Conservation (phyloP, 1,140 invertebrate species). For the Lerema accius region DNA sequence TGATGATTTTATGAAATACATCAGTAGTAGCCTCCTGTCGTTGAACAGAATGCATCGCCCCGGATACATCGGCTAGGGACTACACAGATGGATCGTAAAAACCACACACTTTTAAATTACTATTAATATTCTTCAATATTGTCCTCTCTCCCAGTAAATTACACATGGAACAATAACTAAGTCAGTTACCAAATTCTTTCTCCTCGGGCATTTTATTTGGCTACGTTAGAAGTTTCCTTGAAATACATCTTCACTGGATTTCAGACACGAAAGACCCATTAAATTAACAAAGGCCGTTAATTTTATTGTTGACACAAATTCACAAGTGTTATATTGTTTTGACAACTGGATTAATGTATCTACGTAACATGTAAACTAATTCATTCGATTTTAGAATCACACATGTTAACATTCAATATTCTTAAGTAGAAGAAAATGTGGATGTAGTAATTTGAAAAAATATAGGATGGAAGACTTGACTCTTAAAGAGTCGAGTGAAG, state of each 20-base stretch:
- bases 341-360: constrained; percentile 19
- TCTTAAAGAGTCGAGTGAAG: constrained; percentile 13
- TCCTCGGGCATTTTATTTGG: too few relatives aligned
- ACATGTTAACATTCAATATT: neutral
- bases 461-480: constrained; percentile 9
- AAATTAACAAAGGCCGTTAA: constrained; percentile 2
- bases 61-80: too few relatives aligned
- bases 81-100: too few relatives aligned
- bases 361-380: neutral
- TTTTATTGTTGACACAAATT: constrained; percentile 5
- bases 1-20: too few relatives aligned
- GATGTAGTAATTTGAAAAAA: neutral
- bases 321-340: constrained; percentile 14
- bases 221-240: neutral
- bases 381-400: neutral
- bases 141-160: too few relatives aligned
- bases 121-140: too few relatives aligned
- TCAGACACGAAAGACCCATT: constrained; percentile 1
- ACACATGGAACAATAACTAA: too few relatives aligned
- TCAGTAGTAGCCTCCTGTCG: too few relatives aligned
- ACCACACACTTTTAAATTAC: too few relatives aligned
- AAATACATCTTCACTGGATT: neutral
- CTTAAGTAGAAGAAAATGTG: neutral
- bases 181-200: too few relatives aligned
- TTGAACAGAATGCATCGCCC: too few relatives aligned